These are phyloP conservation scores for Perca fluviatilis DNA, from an alignment of 2,113 vertebrate species.

Conservation along the genomic window DNA sequence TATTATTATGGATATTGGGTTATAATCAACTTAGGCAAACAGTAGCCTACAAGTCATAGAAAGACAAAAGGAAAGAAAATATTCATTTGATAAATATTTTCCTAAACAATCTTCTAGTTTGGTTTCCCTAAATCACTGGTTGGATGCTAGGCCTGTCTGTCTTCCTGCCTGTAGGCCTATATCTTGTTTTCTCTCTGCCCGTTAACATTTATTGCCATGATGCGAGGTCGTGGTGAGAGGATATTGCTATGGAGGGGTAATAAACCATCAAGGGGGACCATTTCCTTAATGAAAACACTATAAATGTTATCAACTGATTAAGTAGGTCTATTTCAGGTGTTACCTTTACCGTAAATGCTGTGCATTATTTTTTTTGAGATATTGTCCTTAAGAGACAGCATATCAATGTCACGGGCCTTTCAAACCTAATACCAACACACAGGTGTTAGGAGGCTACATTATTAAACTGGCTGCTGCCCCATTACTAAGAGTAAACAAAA, in stretches of 20 bases:
- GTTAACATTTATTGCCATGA: slow-evolving; percentile 72
- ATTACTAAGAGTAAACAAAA: not conserved
- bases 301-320: slow-evolving; percentile 75
- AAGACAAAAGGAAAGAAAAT: not conserved
- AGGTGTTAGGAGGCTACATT: not conserved
- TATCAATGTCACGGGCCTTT: slow-evolving; percentile 31
- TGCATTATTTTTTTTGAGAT: slow-evolving; percentile 21
- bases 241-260: slow-evolving; percentile 74
- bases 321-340: slow-evolving; percentile 55
- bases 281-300: slow-evolving; percentile 84
- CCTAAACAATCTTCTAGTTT: not conserved
- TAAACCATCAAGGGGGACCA: slow-evolving; percentile 76
- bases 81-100: not conserved
- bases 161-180: not conserved
- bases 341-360: slow-evolving; percentile 48
- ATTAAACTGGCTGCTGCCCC: not conserved
- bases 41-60: not conserved
- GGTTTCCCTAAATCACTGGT: not conserved
- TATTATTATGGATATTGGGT: not conserved
- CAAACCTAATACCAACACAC: not conserved
- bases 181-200: slow-evolving; percentile 25
- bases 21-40: not conserved
- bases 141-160: not conserved
- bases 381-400: slow-evolving; percentile 38
- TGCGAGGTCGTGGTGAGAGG: slow-evolving; percentile 64